Conservation (phyloP, 2,888 invertebrate species). For the Heteromurus nitidus region DNA sequence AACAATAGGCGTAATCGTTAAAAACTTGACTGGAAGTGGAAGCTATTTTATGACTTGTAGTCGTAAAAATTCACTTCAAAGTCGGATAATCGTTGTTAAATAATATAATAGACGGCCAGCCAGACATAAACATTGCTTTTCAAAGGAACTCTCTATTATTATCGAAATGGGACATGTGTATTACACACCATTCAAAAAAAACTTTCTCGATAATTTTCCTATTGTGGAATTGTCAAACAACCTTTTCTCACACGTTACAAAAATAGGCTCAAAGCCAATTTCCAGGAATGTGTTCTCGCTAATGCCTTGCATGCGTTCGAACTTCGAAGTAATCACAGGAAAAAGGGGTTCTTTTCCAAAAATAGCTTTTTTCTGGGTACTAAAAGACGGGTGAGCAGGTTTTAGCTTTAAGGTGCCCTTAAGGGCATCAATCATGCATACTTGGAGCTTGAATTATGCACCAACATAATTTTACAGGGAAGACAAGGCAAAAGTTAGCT, state of each 20-base stretch:
- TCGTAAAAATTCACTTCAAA: background rate
- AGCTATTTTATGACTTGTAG: background rate
- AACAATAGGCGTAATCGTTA: conserved; percentile 8
- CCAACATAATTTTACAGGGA: no score
- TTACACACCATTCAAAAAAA: conserved; percentile 5
- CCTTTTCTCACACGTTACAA: conserved; percentile 32
- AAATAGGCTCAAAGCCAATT: conserved; percentile 35
- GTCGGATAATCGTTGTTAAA: no score
- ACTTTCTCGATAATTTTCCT: conserved; percentile 52
- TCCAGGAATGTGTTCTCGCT: conserved; percentile 52
- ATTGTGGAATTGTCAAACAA: conserved; percentile 57
- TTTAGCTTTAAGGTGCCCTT: no score
- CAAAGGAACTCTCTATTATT: background rate
- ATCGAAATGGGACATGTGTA: conserved; percentile 33
- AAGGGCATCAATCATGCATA: no score
- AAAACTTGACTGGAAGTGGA: background rate
- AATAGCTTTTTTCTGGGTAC: no score
- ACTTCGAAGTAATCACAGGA: no score
- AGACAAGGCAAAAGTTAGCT: no score
- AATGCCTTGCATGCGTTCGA: no score
- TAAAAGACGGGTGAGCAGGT: no score
- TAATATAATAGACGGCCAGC: background rate
- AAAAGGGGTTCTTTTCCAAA: no score
- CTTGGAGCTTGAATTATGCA: no score
- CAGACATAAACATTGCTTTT: background rate